Base-by-base conservation (phyloP, 2,888 invertebrate species). In the Auanema sp. region DNA sequence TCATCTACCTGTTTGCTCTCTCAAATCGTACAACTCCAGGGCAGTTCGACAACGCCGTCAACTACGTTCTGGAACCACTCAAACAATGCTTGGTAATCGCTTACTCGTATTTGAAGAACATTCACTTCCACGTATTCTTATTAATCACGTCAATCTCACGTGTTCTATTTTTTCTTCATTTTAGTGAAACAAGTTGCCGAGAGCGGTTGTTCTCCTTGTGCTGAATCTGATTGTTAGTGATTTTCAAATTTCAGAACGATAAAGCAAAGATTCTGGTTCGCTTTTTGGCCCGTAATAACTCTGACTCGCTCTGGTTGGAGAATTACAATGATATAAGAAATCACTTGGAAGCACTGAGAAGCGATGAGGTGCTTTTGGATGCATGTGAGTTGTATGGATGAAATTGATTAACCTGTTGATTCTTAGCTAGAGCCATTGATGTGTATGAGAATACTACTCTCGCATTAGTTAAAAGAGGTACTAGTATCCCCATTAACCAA, bases 1-100 rank as follows among this genome's bases (percentile, higher is more conserved):
- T 76, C 16, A 70, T 72, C 16, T 76, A 76, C 51, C 65, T 74
- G 1, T 72, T 76, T 43, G 74, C 72, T 14, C 60, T 76, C 33
- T 71, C 72, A 3, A 75, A 74, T 43, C 25, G 63, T 40, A 76
- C 76, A 18, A 68, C 69, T 3, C 51, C 52, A 11, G 55, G 24
- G 10, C 62, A 76, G 43, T 76, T 72, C 58, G 61, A 66, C 33
- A 60, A 60, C 21, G 60, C 71, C 0, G 60, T 74, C 49, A 62
- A 66, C 40, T 76, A 66, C 52, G 63, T 76, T 23, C 60, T 67
- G 14, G 62, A 66, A 23, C 76, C 76, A 2, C 49, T 76, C 33
- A 50, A 63, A 42, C 63, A 71, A 11, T 76, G 76, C 49, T 50
- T 58, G 25, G 70, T 70, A 41, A 52, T n/a, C n/a, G n/a, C n/a